Evolutionary conservation across 2,113 vertebrate genomes (phyloP).

Genomic region (Equus quagga): DNA sequence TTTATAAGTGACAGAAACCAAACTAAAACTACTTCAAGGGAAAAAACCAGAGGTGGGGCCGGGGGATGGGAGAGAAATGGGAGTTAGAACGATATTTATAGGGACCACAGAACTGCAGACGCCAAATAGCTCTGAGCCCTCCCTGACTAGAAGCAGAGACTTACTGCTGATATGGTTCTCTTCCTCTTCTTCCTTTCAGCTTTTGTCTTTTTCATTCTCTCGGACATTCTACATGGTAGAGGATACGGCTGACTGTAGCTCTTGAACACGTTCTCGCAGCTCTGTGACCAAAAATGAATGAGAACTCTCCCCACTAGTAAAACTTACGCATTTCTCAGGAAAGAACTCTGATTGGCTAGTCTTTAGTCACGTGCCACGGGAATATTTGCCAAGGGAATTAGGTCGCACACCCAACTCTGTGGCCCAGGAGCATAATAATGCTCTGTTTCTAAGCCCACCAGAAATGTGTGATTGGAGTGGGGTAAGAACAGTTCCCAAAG

Average conservation of each 20-base stretch:
- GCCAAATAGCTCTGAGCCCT: background rate
- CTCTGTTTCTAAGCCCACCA: background rate
- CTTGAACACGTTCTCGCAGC: background rate
- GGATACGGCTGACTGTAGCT: background rate
- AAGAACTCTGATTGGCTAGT: constrained; percentile 1
- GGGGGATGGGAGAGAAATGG: background rate
- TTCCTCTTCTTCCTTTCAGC: background rate
- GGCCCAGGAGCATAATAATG: background rate
- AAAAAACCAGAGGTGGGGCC: background rate
- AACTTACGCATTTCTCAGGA: background rate
- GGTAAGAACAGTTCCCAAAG: background rate
- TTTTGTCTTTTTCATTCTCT: background rate
- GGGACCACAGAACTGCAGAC: background rate
- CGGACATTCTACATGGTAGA: too few relatives aligned
- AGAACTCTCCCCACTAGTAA: background rate
- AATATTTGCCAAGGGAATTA: background rate
- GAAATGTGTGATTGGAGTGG: background rate
- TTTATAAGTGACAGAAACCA: background rate
- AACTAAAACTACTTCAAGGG: background rate
- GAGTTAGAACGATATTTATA: background rate
- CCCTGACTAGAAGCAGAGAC: background rate
- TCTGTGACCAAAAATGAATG: background rate
- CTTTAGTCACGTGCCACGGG: background rate
- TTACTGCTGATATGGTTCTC: background rate
- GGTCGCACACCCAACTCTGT: background rate